These are phyloP conservation scores for Elephantulus edwardii DNA, from an alignment of 2,113 vertebrate genomes.

Conservation along the genomic window DNA sequence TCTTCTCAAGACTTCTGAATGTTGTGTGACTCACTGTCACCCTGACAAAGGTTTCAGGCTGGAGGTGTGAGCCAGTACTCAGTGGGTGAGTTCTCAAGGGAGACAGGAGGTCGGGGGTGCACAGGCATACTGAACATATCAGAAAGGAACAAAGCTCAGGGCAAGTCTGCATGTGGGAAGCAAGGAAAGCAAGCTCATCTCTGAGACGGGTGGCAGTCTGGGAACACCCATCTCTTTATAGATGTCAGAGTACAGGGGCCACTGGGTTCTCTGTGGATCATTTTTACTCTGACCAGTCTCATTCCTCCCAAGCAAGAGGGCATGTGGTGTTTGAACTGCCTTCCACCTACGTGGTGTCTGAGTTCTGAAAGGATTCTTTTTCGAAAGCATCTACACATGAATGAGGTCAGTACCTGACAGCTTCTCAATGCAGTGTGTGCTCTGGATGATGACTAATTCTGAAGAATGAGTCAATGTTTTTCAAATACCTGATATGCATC, in stretches of 20 bases:
- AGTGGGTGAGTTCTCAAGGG: too few species aligned
- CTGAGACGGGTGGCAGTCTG: neutral
- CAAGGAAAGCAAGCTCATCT: neutral
- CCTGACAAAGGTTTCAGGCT: fast-evolving
- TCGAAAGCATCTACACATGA: too few species aligned
- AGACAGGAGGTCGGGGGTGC: neutral
- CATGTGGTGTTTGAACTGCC: fast-evolving
- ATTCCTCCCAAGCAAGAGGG: fast-evolving
- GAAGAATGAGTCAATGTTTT: fast-evolving
- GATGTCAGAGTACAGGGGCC: neutral
- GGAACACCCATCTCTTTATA: neutral
- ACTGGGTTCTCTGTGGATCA: neutral
- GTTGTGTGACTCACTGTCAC: neutral
- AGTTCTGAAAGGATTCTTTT: neutral
- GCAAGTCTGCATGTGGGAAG: neutral
- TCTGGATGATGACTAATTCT: fast-evolving
- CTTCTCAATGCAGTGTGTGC: neutral
- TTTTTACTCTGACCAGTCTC: fast-evolving
- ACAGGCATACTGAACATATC: neutral
- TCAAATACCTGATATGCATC: fast-evolving
- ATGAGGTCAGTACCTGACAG: neutral
- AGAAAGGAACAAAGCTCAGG: neutral
- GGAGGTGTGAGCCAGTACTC: neutral
- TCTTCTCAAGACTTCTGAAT: neutral
- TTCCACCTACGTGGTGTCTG: neutral